Percentiles rank a stretch among this genome's conserved stretches.
Conservation (phyloP, 1,140 invertebrate species). For the Ctenoplectra terminalis region DNA sequence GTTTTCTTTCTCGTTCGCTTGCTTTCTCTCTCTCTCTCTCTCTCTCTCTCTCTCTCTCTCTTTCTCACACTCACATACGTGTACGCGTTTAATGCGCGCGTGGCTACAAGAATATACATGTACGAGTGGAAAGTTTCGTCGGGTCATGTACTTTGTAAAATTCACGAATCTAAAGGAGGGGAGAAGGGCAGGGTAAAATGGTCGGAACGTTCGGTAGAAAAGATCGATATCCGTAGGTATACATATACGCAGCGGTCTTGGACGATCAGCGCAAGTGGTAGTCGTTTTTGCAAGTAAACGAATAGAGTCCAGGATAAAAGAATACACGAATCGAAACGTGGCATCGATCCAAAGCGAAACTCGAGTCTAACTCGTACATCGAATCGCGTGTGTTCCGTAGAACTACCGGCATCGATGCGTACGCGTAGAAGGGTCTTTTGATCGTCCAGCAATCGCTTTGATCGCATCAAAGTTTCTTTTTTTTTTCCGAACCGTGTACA, state of each 20-base stretch:
- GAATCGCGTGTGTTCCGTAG: background rate
- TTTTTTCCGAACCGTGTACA: background rate
- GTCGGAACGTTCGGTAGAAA: constrained; percentile 3
- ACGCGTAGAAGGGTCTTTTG: background rate
- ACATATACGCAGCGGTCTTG: too few species aligned
- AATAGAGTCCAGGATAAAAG: background rate
- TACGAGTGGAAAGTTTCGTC: constrained; percentile 2
- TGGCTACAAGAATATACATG: constrained; percentile 12
- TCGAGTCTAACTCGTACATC: background rate
- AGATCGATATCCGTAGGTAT: too few species aligned
- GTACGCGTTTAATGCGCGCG: too few species aligned
- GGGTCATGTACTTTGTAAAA: constrained; percentile 19
- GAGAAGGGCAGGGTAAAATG: background rate
- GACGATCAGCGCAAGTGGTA: background rate
- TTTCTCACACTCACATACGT: too few species aligned
- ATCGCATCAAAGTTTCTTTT: background rate
- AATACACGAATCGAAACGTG: constrained; percentile 10
- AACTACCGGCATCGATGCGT: background rate
- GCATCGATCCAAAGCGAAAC: constrained; percentile 27
- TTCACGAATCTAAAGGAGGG: background rate
- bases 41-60: background rate
- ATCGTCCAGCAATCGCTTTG: background rate
- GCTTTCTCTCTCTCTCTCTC: background rate
- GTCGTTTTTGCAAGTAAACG: constrained; percentile 9
- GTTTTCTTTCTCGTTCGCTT: background rate